A percentile compares a stretch with the other conserved stretches of the same genome.
phyloP scores from a whole-genome alignment of 1,140 invertebrate genomes.

The Conus betulinus region DNA sequence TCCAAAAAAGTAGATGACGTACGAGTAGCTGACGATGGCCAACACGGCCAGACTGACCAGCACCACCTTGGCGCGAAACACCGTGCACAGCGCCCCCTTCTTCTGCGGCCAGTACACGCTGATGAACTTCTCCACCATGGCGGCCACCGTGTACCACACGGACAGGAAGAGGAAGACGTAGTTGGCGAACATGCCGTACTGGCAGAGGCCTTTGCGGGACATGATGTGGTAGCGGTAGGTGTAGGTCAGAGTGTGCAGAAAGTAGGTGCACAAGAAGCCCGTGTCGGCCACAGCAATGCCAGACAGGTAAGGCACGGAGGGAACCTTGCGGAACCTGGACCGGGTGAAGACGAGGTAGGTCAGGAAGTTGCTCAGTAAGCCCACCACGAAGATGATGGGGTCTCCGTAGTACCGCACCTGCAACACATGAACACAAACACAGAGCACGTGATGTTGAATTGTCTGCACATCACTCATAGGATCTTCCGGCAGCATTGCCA shows the following conservation, averaged over 20 bases:
- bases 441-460: too few relatives aligned
- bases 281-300: conserved; percentile 79
- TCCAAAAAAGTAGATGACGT: conserved; percentile 57
- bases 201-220: conserved; percentile 51
- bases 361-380: conserved; percentile 78
- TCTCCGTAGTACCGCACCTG: conserved; percentile 49
- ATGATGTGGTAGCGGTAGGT: conserved; percentile 45
- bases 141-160: conserved; percentile 66
- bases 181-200: conserved; percentile 56
- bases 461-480: too few relatives aligned
- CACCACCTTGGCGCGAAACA: conserved; percentile 61
- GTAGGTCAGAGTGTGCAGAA: conserved; percentile 49
- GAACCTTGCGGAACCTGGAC: conserved; percentile 78
- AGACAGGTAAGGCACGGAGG: conserved; percentile 80
- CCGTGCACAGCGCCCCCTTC: conserved; percentile 57
- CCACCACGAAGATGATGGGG: conserved; percentile 77
- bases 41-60: conserved; percentile 51
- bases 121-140: conserved; percentile 66
- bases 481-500: too few relatives aligned
- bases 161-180: conserved; percentile 60
- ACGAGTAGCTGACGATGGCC: conserved; percentile 55
- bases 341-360: conserved; percentile 79
- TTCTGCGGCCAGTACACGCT: conserved; percentile 60
- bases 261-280: conserved; percentile 73
- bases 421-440: neutral